Percentiles rank a stretch among this genome's conserved stretches.
Conservation (phyloP, 2,888 invertebrate genomes). For the Alloscopus bannaensis region DNA sequence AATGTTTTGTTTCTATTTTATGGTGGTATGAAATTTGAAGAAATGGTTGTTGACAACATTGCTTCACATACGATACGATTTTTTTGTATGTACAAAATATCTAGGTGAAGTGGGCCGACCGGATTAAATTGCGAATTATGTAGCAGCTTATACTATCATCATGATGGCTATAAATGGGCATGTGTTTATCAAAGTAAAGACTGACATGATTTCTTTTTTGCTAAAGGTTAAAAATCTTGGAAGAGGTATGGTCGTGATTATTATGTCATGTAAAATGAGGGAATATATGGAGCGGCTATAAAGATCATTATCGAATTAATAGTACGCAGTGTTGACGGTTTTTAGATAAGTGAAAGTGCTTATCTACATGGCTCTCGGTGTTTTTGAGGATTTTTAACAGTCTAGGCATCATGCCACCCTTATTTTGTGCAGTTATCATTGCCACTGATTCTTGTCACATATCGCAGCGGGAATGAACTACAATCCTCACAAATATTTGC, state of each 20-base stretch:
- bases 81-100: conserved; percentile 4
- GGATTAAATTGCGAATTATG: conserved; percentile 31
- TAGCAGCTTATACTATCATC: neutral
- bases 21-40: neutral
- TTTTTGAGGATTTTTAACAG: no score
- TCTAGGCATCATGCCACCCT: no score
- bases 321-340: no score
- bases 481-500: no score
- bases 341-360: no score
- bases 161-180: neutral
- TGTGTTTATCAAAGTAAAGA: neutral
- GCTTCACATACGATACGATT: neutral
- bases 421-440: no score
- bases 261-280: neutral
- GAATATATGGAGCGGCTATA: no score
- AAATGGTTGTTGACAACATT: neutral
- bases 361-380: no score
- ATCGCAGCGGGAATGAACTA: no score
- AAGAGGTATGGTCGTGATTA: neutral
- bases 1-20: neutral
- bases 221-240: neutral
- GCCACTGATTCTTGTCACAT: no score
- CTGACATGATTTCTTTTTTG: neutral
- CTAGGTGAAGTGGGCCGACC: conserved; percentile 27
- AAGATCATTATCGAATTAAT: no score